Conservation (phyloP, 1,140 invertebrate genomes). For the Tetragnatha versicolor region DNA sequence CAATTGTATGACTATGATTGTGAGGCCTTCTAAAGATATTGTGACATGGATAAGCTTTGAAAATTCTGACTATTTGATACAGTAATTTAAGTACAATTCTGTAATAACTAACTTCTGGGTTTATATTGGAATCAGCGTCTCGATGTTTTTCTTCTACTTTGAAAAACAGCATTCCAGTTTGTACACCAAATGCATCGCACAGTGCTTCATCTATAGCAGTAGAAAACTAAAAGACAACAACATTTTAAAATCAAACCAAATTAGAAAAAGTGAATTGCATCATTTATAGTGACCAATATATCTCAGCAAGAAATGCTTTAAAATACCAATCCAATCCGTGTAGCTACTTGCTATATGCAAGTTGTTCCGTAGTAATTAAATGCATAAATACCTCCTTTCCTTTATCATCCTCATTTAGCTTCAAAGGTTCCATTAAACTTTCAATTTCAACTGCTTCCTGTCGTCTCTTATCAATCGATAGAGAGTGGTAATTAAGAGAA, state of each 20-base stretch:
- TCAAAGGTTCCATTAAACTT: conserved; percentile 9
- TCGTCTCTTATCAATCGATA: not conserved
- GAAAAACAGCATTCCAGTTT: not conserved
- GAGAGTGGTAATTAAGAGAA: too few relatives aligned
- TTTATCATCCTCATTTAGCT: not conserved
- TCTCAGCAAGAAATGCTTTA: too few relatives aligned
- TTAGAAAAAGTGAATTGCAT: too few relatives aligned
- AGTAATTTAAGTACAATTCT: not conserved
- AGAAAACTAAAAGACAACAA: not conserved
- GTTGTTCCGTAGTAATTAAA: too few relatives aligned
- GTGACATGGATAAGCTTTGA: not conserved
- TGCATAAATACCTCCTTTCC: not conserved
- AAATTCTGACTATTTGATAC: not conserved
- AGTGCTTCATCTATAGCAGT: conserved; percentile 11
- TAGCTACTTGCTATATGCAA: too few relatives aligned
- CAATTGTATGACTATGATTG: too few relatives aligned
- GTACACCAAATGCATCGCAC: not conserved
- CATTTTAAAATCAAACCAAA: too few relatives aligned
- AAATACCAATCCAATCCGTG: too few relatives aligned
- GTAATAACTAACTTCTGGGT: not conserved
- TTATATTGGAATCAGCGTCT: too few relatives aligned
- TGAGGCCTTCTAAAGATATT: too few relatives aligned
- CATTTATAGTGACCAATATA: too few relatives aligned
- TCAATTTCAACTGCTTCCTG: conserved; percentile 2
- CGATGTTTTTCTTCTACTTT: conserved; percentile 6